Conservation (phyloP, 2,888 invertebrate species). For the Idaea biselata region DNA sequence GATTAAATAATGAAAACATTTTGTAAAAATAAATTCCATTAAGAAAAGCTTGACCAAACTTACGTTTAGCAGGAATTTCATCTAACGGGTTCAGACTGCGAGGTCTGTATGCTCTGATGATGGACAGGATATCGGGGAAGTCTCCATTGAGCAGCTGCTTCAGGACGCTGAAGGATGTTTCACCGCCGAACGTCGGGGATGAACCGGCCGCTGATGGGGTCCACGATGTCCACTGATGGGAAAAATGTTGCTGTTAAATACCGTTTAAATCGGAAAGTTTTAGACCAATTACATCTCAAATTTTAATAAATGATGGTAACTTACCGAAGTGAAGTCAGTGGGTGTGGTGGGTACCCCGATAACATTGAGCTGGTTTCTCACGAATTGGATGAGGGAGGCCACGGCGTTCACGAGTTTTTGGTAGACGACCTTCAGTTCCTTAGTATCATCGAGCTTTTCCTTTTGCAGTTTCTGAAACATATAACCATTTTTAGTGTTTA, state of each 20-base stretch:
- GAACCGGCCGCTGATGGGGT: slow-evolving; percentile 37
- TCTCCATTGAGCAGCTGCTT: slow-evolving; percentile 82
- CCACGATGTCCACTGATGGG: slow-evolving; percentile 36
- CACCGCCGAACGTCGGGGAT: slow-evolving; percentile 79
- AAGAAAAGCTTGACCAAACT: slow-evolving; percentile 40
- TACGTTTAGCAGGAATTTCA: slow-evolving; percentile 83
- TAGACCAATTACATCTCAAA: too few relatives aligned
- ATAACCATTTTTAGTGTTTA: too few relatives aligned
- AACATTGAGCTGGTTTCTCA: slow-evolving; percentile 60
- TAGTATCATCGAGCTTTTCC: slow-evolving; percentile 82
- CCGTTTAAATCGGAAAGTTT: too few relatives aligned
- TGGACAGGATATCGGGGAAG: slow-evolving; percentile 73
- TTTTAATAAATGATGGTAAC: slow-evolving; percentile 20
- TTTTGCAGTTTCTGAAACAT: slow-evolving; percentile 77
- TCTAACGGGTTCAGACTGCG: slow-evolving; percentile 75
- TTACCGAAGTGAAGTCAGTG: slow-evolving; percentile 48
- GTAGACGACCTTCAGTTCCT: slow-evolving; percentile 82
- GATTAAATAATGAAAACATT: too few relatives aligned
- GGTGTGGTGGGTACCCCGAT: slow-evolving; percentile 42
- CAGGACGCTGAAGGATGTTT: slow-evolving; percentile 81
- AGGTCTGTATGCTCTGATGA: slow-evolving; percentile 81
- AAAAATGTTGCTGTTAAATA: slow-evolving; percentile 1
- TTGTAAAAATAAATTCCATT: too few relatives aligned
- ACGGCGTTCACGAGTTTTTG: slow-evolving; percentile 78
- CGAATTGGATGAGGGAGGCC: slow-evolving; percentile 74